Evolutionary conservation across 2,113 vertebrate species (phyloP), one percentile per base, ranked within the genome.

Genomic region (Pimephales promelas): DNA sequence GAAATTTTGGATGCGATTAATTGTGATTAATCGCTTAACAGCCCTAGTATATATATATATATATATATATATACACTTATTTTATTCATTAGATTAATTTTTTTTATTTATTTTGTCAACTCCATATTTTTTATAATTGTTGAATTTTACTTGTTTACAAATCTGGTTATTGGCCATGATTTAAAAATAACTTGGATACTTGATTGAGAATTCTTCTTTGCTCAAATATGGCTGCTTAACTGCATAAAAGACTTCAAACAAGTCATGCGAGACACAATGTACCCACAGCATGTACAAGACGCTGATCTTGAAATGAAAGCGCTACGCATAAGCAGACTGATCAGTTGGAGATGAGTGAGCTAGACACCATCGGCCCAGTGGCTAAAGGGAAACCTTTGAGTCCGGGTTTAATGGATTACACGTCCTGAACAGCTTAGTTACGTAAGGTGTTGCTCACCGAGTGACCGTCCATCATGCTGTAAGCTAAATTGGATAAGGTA

Each of bases 341-440:
- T 83, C 54, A 43, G 34, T 49, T 64, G 62, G 47, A 72, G 66
- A 71, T 14, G 47, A 43, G 20, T 57, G 45, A 71, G 36, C 14
- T 82, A 7, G 49, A 72, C 26, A 74, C 62, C 43, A 64, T 10
- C 28, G 31, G 7, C 40, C 36, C 20, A 40, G 47, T 66, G 11
- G 40, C 71, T 61, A 64, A 75, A 61, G 66, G 28, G 26, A 76
- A n/a, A 18, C 18, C 10, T 45, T 20, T 22, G 49, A 61, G 68
- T 31, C 36, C 0, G 20, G 73, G 13, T 77, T 83, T 77, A 83
- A 40, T 70, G 82, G 74, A 84, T 84, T 78, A 84, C 74, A n/a
- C 20, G 82, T 24, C 49, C 24, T 43, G 26, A 71, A 45, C 34
- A 47, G 28, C 73, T 84, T 84, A 78, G 59, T 78, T 70, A 57